Evolutionary conservation across 2,888 invertebrate species (phyloP), one percentile per base, ranked within the genome.

Genomic region (Automeris io): DNA sequence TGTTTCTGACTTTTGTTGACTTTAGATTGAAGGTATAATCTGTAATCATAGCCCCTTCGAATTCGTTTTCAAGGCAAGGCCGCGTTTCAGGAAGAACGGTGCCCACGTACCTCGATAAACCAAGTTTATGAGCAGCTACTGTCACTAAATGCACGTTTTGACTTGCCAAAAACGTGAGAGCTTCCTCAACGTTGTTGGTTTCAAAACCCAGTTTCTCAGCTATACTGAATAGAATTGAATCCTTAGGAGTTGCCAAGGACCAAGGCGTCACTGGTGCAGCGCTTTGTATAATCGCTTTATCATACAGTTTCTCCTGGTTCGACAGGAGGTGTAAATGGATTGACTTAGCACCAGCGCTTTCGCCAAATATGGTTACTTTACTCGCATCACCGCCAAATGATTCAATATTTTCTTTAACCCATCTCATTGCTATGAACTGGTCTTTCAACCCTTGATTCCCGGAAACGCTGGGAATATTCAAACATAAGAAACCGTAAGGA

Each of bases 361-460:
- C 45, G 2, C 42, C 45, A 12, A 42, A 40, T n/a, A 45, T 12
- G 3, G 42, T 42, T 0, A 45, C 11, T 35, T 46, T 47, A n/a
- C 43, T 40, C 0, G 45, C 21, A 23, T 65, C 48, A 1, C 65
- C 65, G 3, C 63, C 57, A 13, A 65, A 65, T 6, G 44, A 21
- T 3, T 19, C 43, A 9, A 65, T 65, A 37, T 66, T 57, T 3
- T 51, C 45, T 13, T 53, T 49, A 1, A 63, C 37, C 66, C 66
- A 66, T 23, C 46, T 40, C 1, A 66, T 19, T 0, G 54, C 65
- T 16, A 54, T 23, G 0, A 49, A 12, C 24, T 58, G 58, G 26
- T 65, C 65, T 39, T 54, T 65, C 1, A 65, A 29, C 0, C 63
- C 66, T 38, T 57, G 54, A 33, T 65, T 66, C 3, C 66, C 66